phyloP scores from a whole-genome alignment of 2,888 invertebrate genomes.

The Lissocephala sabroskyi region DNA sequence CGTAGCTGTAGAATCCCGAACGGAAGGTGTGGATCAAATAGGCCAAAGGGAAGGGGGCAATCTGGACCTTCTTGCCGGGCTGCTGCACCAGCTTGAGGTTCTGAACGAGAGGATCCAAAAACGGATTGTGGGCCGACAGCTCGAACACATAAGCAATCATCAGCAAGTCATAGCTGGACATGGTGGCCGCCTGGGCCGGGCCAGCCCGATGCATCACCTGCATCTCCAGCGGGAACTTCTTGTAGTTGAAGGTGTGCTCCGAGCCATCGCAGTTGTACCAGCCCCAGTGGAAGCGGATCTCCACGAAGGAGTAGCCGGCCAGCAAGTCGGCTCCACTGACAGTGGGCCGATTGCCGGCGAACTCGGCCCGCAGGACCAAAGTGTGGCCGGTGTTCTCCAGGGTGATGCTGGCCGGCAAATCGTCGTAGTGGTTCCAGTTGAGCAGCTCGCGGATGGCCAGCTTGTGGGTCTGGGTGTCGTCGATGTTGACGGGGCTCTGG shows the following conservation, averaged over 20 bases:
- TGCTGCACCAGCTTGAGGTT: slow-evolving; percentile 72
- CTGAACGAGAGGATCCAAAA: slow-evolving; percentile 74
- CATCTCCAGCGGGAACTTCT: slow-evolving; percentile 76
- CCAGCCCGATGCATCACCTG: slow-evolving; percentile 73
- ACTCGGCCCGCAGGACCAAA: slow-evolving; percentile 61
- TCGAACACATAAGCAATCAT: slow-evolving; percentile 74
- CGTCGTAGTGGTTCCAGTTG: slow-evolving; percentile 74
- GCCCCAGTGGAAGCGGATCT: slow-evolving; percentile 77
- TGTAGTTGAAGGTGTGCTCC: slow-evolving; percentile 75
- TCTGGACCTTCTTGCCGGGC: slow-evolving; percentile 70
- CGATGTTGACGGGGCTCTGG: slow-evolving; percentile 74
- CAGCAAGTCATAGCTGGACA: slow-evolving; percentile 70
- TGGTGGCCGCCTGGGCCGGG: slow-evolving; percentile 39
- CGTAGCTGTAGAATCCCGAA: slow-evolving; percentile 75
- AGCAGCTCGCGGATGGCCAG: slow-evolving; percentile 71
- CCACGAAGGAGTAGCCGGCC: slow-evolving; percentile 74
- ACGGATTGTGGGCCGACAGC: slow-evolving; percentile 75
- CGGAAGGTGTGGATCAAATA: slow-evolving; percentile 75
- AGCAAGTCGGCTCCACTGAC: slow-evolving; percentile 74
- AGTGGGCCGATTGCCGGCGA: slow-evolving; percentile 63
- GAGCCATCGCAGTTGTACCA: slow-evolving; percentile 75
- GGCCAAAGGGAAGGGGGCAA: slow-evolving; percentile 75
- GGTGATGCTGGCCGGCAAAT: slow-evolving; percentile 72
- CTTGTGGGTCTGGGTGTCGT: slow-evolving; percentile 49
- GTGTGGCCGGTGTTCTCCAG: slow-evolving; percentile 74